A percentile compares a stretch with the other conserved stretches of the same genome.
These are phyloP conservation scores for Sus scrofa DNA, from an alignment of 2,113 vertebrate genomes.

Conservation along the genomic window T2T-Sscrofa CM000828.6:32854501-32855000, in stretches of 20 bases:
- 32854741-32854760: neutral
- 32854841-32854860: no score
- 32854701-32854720: neutral
- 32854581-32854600: neutral
- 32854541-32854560: neutral
- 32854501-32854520: neutral
- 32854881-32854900: no score
- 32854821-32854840: no score
- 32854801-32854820: no score
- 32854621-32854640: neutral
- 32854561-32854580: neutral
- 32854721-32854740: neutral
- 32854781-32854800: no score
- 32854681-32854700: neutral
- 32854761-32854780: neutral
- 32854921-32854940: no score
- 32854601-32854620: neutral
- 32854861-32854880: no score
- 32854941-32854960: no score
- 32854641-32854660: constrained; percentile 11
- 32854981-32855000: no score
- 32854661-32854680: neutral
- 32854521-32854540: neutral
- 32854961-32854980: no score
- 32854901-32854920: no score